These are phyloP conservation scores for Scyliorhinus canicula DNA, from an alignment of 2,797 vertebrate species.

Conservation along the genomic window DNA sequence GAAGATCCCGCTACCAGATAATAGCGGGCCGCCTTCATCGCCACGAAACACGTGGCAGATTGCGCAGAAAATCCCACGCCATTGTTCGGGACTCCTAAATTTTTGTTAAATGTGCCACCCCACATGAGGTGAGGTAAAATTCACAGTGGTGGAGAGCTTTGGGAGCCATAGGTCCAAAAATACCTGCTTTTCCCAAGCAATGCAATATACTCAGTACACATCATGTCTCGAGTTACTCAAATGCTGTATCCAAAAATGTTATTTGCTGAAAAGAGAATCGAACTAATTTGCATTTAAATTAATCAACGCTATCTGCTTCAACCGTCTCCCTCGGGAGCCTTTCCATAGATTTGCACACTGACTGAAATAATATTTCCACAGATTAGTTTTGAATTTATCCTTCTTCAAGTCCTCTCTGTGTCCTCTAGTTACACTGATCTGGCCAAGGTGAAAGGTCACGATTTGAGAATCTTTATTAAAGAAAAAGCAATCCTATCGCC, in stretches of 20 bases:
- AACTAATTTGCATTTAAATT: constrained; percentile 31
- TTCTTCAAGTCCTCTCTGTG: neutral
- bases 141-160: neutral
- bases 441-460: neutral
- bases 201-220: neutral
- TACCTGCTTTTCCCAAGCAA: neutral
- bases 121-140: neutral
- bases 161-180: neutral
- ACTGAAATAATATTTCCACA: constrained; percentile 31
- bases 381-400: constrained; percentile 2
- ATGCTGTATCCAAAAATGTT: neutral
- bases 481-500: neutral
- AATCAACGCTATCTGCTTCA: constrained; percentile 23
- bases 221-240: neutral
- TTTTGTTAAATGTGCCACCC: too few relatives aligned
- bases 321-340: neutral
- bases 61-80: too few relatives aligned
- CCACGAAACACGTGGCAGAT: too few relatives aligned
- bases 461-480: neutral
- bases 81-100: too few relatives aligned
- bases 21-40: too few relatives aligned
- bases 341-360: constrained; percentile 1
- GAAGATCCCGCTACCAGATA: too few relatives aligned
- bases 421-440: neutral
- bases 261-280: neutral